Evolutionary conservation across 2,888 invertebrate genomes (phyloP).

Genomic region (Odontocerum albicorne): DNA sequence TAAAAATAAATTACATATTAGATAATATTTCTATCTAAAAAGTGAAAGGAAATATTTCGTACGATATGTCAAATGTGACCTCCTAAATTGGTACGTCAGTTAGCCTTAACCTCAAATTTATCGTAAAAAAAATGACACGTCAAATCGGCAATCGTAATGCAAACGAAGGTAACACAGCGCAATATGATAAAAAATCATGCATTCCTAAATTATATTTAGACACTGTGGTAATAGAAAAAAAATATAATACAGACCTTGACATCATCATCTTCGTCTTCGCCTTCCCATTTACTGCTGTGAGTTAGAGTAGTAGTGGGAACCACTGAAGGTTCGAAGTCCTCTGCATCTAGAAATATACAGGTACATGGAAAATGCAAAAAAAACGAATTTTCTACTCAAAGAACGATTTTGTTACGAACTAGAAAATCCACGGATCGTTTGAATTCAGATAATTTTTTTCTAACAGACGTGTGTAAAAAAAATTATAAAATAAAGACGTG

Average conservation of each 20-base stretch:
- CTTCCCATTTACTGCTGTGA: constrained; percentile 71
- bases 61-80: too few relatives aligned
- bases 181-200: constrained; percentile 2
- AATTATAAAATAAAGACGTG: too few relatives aligned
- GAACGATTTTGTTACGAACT: too few relatives aligned
- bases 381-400: too few relatives aligned
- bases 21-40: constrained; percentile 1
- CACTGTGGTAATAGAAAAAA: neutral
- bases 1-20: too few relatives aligned
- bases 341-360: constrained; percentile 62
- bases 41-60: constrained; percentile 7
- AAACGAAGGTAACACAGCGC: neutral
- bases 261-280: constrained; percentile 84
- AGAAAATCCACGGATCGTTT: too few relatives aligned
- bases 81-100: neutral
- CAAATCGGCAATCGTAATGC: neutral
- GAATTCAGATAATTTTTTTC: too few relatives aligned
- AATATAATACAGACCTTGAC: constrained; percentile 65
- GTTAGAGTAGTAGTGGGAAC: constrained; percentile 37
- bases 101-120: constrained; percentile 10
- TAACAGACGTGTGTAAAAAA: too few relatives aligned
- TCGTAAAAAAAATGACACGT: constrained; percentile 19
- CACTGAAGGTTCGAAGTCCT: constrained; percentile 66
- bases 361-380: too few relatives aligned
- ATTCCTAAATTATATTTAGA: constrained; percentile 1